These are phyloP conservation scores for Apamea epomidion DNA, from an alignment of 2,888 invertebrate genomes.

Conservation along the genomic window DNA sequence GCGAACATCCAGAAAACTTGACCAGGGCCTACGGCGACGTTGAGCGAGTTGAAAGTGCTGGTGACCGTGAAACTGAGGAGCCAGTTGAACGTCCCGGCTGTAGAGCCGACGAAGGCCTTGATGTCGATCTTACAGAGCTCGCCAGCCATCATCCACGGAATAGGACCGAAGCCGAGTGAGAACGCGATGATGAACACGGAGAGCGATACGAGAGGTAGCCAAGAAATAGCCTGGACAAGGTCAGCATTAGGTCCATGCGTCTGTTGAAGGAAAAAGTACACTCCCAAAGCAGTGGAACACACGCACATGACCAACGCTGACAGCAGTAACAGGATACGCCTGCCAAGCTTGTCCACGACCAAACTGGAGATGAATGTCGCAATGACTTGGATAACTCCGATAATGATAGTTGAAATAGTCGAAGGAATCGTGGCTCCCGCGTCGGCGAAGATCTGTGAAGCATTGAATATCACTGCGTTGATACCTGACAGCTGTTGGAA, in stretches of 20 bases:
- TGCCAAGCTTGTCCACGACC: constrained; percentile 95
- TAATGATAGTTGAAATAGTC: constrained; percentile 93
- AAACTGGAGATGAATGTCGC: constrained; percentile 94
- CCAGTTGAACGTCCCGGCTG: constrained; percentile 96
- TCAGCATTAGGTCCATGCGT: constrained; percentile 74
- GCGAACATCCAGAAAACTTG: constrained; percentile 94
- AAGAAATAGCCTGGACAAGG: constrained; percentile 90
- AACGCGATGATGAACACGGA: constrained; percentile 95
- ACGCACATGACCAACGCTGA: constrained; percentile 93
- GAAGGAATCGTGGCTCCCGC: constrained; percentile 91
- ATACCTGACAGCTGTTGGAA: constrained; percentile 97
- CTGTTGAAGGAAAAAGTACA: constrained; percentile 91
- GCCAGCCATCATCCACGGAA: constrained; percentile 96
- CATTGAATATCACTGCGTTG: constrained; percentile 96
- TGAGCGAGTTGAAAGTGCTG: constrained; percentile 92
- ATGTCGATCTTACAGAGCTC: constrained; percentile 95
- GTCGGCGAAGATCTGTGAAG: constrained; percentile 93
- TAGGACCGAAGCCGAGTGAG: constrained; percentile 96
- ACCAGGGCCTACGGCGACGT: constrained; percentile 89
- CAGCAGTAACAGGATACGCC: constrained; percentile 93
- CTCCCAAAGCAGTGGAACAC: constrained; percentile 92
- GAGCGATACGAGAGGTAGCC: constrained; percentile 94
- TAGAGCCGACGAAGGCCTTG: constrained; percentile 94
- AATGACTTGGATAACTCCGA: constrained; percentile 95
- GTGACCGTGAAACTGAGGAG: constrained; percentile 95